Conservation (phyloP, 2,797 vertebrate species). For the Syngnathus acus region DNA sequence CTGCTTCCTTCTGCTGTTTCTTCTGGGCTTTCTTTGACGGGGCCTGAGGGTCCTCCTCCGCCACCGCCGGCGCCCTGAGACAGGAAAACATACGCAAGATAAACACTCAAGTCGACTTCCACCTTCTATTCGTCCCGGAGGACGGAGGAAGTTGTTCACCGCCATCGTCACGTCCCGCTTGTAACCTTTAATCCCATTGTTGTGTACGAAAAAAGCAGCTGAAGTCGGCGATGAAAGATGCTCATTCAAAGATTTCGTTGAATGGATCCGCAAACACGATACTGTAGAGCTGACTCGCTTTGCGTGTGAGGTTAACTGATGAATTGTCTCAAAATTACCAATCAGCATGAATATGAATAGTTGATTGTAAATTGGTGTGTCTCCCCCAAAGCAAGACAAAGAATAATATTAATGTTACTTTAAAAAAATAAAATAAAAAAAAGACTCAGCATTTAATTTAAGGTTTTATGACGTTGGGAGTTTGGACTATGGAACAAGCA, state of each 20-base stretch:
- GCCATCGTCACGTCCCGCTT: conserved; percentile 46
- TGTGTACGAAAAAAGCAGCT: background rate
- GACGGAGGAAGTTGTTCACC: conserved; percentile 81
- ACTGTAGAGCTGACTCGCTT: no score
- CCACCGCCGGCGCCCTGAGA: conserved; percentile 66
- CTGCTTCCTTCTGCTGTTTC: conserved; percentile 82
- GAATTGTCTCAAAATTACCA: no score
- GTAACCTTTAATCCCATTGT: conserved; percentile 59
- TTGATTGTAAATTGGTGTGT: no score
- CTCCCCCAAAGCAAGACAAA: no score
- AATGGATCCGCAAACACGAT: background rate
- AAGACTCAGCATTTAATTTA: background rate
- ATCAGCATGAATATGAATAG: no score
- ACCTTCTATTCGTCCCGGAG: conserved; percentile 67
- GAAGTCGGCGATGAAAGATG: background rate
- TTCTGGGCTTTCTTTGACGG: conserved; percentile 77
- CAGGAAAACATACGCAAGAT: conserved; percentile 63
- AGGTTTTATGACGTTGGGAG: background rate
- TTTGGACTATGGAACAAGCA: background rate
- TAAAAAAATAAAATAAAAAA: no score
- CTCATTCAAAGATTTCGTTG: background rate
- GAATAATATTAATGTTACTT: no score
- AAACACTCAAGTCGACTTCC: conserved; percentile 64
- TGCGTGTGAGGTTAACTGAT: no score
- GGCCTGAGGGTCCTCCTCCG: conserved; percentile 74